Evolutionary conservation across 2,797 vertebrate genomes (phyloP), one percentile per base, ranked within the genome.

Genomic region (Chaunax sp.): DNA sequence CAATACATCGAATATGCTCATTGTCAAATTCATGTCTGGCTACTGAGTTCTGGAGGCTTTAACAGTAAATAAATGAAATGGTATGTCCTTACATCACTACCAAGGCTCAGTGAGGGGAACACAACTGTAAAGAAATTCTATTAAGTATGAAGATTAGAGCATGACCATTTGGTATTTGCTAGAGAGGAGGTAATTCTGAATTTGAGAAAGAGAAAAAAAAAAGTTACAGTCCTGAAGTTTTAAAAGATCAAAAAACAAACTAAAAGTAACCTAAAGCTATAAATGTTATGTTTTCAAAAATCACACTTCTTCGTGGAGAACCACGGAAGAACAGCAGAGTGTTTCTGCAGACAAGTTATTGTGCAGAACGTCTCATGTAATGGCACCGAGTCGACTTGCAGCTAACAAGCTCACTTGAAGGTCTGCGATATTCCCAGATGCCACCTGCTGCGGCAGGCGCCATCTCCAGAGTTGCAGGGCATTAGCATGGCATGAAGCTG

Each of bases 361-460:
- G 65, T 46, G 41, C 20, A 26, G 53, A 67, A 66, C 13, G 49
- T 37, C 66, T 87, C 85, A 74, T 81, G 70, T 57, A 81, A 87
- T 51, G 2, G 28, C 55, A 62, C 62, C 78, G 40, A 64, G 69
- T 74, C 40, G 15, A 44, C 60, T 54, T 60, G 49, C 70, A 59
- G 66, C 75, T 62, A 73, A 74, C 70, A 70, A 72, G 40, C 72
- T 87, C 75, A 77, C 77, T 78, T 13, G 52, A 69, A 81, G 73
- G 70, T 75, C 75, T 71, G 77, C 20, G 63, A 70, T 80, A 75
- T 85, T 77, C 73, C 80, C 78, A 62, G 81, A 78, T 78, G 81
- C 84, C 82, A 87, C 82, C 84, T 88, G 84, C 74, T 23, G 20
- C n/a, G 16, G 53, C 66, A 62, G 74, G 72, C 19, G 13, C 68